Percentiles rank a stretch among this genome's conserved stretches.
phyloP scores from a whole-genome alignment of 2,888 invertebrate genomes.

The Ichneumoninae sp. region DNA sequence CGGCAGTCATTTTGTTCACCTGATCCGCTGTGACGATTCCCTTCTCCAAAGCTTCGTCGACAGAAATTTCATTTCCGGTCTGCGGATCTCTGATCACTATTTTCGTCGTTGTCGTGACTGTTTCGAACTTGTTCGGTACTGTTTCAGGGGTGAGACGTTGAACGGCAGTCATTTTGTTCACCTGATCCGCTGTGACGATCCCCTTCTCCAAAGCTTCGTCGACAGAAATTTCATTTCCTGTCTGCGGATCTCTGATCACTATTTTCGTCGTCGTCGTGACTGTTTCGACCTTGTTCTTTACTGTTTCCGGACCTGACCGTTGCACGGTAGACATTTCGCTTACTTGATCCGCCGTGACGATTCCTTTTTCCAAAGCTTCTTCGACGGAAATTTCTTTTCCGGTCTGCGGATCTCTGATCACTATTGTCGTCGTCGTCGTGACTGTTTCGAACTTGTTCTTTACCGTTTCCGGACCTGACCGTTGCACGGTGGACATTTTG shows the following conservation, averaged over 20 bases:
- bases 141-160: neutral
- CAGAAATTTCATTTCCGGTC: conserved; percentile 86
- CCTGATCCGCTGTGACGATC: conserved; percentile 84
- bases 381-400: conserved; percentile 86
- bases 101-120: neutral
- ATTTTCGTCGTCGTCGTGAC: conserved; percentile 63
- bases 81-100: conserved; percentile 67
- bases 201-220: conserved; percentile 87
- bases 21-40: conserved; percentile 85
- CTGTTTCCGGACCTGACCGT: neutral
- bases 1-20: neutral
- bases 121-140: neutral
- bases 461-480: neutral
- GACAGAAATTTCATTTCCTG: conserved; percentile 86
- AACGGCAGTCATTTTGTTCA: neutral
- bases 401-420: conserved; percentile 76
- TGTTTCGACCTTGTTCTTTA: neutral
- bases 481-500: neutral
- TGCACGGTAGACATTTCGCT: neutral
- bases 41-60: conserved; percentile 87
- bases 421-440: neutral
- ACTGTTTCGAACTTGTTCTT: neutral
- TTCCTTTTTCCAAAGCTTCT: conserved; percentile 87
- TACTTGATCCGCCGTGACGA: conserved; percentile 83
- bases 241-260: conserved; percentile 71